Evolutionary conservation across 2,888 invertebrate species (phyloP).

Genomic region (Sepioteuthis lessoniana): DNA sequence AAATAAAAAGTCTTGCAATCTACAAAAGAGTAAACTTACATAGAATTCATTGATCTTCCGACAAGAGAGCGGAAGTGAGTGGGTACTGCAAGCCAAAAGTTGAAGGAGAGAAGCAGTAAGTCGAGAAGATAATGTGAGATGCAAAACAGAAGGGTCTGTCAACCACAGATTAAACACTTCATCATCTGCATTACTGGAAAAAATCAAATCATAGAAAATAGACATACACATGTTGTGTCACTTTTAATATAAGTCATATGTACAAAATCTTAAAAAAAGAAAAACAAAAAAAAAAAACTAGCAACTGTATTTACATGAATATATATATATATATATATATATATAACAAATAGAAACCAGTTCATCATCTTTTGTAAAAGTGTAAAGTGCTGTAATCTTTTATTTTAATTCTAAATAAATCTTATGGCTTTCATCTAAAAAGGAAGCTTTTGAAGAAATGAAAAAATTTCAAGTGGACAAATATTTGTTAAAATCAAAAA

Average conservation of each 20-base stretch:
- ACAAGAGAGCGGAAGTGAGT: constrained; percentile 25
- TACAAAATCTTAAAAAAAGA: too few relatives aligned
- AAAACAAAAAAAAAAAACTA: background rate
- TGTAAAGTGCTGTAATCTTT: too few relatives aligned
- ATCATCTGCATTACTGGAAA: background rate
- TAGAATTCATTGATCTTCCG: constrained; percentile 38
- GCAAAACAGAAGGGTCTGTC: background rate
- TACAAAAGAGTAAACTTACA: background rate
- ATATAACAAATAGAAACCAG: too few relatives aligned
- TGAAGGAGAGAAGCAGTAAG: background rate
- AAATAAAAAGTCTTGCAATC: too few relatives aligned
- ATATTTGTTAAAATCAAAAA: too few relatives aligned
- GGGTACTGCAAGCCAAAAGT: constrained; percentile 25
- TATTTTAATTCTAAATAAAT: too few relatives aligned
- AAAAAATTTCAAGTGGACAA: too few relatives aligned
- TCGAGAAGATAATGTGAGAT: background rate
- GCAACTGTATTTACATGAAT: too few relatives aligned
- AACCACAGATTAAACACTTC: constrained; percentile 1
- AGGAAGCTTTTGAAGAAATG: too few relatives aligned
- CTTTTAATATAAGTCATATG: background rate
- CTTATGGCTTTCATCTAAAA: too few relatives aligned
- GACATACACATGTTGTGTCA: background rate
- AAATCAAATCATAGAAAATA: background rate
- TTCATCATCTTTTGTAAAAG: too few relatives aligned
- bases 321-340: too few relatives aligned